Percentiles rank a stretch among this genome's conserved stretches.
Conservation (phyloP, 2,113 vertebrate genomes). For the Tichodroma muraria region DNA sequence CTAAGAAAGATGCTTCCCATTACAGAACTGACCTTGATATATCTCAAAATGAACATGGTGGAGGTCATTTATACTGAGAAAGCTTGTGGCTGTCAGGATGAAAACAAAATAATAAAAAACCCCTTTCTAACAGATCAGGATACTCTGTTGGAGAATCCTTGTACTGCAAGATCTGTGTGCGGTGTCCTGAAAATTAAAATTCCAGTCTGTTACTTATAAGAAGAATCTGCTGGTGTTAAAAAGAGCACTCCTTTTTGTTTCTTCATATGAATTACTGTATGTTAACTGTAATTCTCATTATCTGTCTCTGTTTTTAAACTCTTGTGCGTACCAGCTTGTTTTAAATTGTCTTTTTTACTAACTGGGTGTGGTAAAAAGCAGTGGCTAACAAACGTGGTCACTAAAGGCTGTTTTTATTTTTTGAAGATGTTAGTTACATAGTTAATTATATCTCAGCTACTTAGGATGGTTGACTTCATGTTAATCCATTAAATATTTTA, state of each 20-base stretch:
- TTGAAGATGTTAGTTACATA: background rate
- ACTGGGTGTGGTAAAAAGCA: background rate
- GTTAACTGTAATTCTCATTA: background rate
- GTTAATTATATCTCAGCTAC: background rate
- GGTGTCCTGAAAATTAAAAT: conserved; percentile 25
- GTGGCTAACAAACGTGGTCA: background rate
- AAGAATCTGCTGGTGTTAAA: background rate
- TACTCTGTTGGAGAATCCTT: conserved; percentile 12
- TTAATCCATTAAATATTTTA: conserved; percentile 19
- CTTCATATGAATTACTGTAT: background rate
- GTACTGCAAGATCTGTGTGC: background rate
- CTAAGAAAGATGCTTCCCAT: background rate
- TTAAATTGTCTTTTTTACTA: background rate
- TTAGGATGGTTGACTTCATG: background rate
- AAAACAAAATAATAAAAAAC: background rate
- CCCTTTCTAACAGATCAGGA: background rate
- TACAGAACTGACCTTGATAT: conserved; percentile 1
- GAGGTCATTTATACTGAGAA: background rate
- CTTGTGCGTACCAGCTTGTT: background rate
- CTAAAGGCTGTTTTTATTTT: background rate
- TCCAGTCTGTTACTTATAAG: background rate
- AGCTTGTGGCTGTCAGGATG: background rate
- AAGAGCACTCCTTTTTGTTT: background rate
- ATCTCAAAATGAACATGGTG: background rate
- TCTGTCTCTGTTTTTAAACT: background rate